Evolutionary conservation across 2,113 vertebrate genomes (phyloP).

Genomic region (Fregetta grallaria): DNA sequence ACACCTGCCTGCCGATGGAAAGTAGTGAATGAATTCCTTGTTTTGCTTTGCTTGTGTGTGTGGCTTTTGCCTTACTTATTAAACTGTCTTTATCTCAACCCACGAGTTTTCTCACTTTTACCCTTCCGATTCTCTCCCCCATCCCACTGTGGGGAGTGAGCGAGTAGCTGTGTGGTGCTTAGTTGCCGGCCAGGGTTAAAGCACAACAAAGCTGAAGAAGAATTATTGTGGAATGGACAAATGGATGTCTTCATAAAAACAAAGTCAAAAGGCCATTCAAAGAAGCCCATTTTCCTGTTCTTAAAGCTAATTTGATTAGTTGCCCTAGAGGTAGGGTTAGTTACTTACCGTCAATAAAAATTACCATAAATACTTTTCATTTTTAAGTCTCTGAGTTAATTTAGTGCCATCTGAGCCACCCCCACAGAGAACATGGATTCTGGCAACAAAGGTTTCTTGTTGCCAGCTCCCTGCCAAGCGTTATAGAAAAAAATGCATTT

Average conservation of each 20-base stretch:
- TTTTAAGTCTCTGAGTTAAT: conserved; percentile 50
- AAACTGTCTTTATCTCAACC: too few relatives aligned
- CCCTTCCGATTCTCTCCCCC: too few relatives aligned
- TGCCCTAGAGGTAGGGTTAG: conserved; percentile 29
- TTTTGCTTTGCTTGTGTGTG: too few relatives aligned
- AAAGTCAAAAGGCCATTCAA: not conserved
- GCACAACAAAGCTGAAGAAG: not conserved
- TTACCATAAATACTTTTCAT: conserved; percentile 3
- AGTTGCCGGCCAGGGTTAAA: too few relatives aligned
- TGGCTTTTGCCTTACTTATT: too few relatives aligned
- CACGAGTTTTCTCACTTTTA: too few relatives aligned
- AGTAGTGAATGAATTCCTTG: too few relatives aligned
- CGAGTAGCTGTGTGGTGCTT: too few relatives aligned
- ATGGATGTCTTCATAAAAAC: not conserved
- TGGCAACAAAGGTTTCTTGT: conserved; percentile 49
- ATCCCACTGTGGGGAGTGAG: too few relatives aligned
- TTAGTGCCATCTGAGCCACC: conserved; percentile 69
- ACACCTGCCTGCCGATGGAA: too few relatives aligned
- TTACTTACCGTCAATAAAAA: conserved; percentile 49
- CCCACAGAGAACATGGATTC: conserved; percentile 52
- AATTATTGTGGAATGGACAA: not conserved
- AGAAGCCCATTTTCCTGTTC: not conserved
- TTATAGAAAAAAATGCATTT: conserved; percentile 20
- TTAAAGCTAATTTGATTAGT: not conserved
- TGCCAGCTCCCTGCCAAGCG: conserved; percentile 63